Evolutionary conservation across 2,888 invertebrate species (phyloP).

Genomic region (Holacanthella duospinosa): DNA sequence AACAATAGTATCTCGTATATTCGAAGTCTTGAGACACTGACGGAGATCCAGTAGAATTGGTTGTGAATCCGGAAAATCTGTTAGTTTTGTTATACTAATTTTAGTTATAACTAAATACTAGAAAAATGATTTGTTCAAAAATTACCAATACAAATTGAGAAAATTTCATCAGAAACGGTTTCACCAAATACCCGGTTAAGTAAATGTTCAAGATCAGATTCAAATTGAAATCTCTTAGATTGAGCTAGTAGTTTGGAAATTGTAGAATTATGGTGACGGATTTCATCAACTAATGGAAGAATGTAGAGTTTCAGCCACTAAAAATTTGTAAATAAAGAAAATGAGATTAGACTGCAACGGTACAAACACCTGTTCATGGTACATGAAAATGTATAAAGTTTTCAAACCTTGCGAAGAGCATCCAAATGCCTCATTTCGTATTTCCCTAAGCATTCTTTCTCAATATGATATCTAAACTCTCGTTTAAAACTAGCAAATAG

Average conservation of each 20-base stretch:
- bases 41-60: constrained; percentile 84
- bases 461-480: not conserved
- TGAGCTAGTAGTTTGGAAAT: not conserved
- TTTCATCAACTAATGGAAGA: not conserved
- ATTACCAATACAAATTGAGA: constrained; percentile 81
- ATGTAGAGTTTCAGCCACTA: not conserved
- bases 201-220: not conserved
- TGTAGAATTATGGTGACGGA: not conserved
- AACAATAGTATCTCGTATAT: constrained; percentile 65
- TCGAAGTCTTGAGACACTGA: constrained; percentile 73
- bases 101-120: constrained; percentile 12
- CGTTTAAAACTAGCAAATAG: not conserved
- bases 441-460: not conserved
- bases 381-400: not conserved
- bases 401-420: not conserved
- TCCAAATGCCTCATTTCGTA: not conserved
- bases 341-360: no score
- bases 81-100: constrained; percentile 5
- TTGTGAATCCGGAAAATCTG: constrained; percentile 88
- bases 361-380: no score
- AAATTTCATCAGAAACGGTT: constrained; percentile 57
- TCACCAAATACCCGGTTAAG: not conserved
- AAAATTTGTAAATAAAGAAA: not conserved
- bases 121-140: constrained; percentile 8
- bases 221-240: not conserved